Conservation (phyloP, 2,797 vertebrate genomes). For the Tiaroga cobitis region DNA sequence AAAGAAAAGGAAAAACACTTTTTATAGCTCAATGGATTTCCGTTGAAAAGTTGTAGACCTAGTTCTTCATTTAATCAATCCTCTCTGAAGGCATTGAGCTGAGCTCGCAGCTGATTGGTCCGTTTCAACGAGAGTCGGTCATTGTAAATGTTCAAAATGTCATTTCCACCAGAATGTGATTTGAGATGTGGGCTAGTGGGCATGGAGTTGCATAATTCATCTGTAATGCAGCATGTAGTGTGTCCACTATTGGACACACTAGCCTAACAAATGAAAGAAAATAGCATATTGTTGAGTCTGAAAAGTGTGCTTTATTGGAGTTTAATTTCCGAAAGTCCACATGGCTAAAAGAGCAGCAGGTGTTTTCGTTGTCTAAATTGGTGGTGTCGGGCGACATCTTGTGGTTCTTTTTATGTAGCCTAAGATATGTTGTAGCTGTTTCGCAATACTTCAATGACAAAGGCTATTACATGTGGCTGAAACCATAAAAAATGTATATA, state of each 20-base stretch:
- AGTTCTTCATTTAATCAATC: neutral
- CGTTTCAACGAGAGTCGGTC: neutral
- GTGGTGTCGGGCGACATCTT: conserved; percentile 43
- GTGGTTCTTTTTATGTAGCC: conserved; percentile 29
- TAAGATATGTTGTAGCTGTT: neutral
- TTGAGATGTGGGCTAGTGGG: neutral
- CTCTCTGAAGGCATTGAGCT: neutral
- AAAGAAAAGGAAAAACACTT: too few relatives aligned
- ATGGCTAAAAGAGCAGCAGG: neutral
- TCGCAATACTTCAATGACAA: too few relatives aligned
- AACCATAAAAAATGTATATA: neutral
- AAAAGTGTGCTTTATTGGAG: neutral
- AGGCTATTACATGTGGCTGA: neutral
- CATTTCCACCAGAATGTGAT: neutral
- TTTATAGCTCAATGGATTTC: neutral
- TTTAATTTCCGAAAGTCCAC: neutral
- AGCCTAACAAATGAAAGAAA: neutral
- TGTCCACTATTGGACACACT: neutral
- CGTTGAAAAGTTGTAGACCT: neutral
- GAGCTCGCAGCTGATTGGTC: neutral
- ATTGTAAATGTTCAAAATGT: neutral
- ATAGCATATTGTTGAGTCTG: too few relatives aligned
- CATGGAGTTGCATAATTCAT: neutral
- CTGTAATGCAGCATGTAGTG: neutral
- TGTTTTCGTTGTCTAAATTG: neutral